phyloP scores from a whole-genome alignment of 2,113 vertebrate genomes.

The Crotalus tigris region DNA sequence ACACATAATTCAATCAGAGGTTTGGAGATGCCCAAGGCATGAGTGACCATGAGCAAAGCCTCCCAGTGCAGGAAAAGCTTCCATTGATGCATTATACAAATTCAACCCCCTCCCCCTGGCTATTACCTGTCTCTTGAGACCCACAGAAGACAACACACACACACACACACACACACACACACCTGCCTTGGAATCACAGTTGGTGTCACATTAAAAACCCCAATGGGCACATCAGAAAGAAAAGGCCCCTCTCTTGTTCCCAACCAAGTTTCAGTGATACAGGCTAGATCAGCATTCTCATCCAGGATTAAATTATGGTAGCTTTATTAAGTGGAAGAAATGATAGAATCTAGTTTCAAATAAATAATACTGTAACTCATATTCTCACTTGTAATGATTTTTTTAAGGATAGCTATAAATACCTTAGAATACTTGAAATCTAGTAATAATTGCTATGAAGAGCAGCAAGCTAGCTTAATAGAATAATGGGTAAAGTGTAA shows the following conservation, averaged over 20 bases:
- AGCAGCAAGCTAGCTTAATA: neutral
- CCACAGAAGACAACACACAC: too few relatives aligned
- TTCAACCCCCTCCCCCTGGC: too few relatives aligned
- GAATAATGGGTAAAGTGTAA: constrained; percentile 17
- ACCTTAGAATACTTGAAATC: neutral
- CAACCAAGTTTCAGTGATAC: too few relatives aligned
- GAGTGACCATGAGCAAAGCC: neutral
- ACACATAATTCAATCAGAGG: neutral
- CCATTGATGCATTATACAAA: neutral
- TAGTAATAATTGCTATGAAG: too few relatives aligned
- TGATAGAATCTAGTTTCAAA: neutral
- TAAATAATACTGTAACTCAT: neutral
- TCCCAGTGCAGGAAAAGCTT: neutral
- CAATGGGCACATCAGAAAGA: too few relatives aligned
- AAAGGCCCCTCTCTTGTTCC: too few relatives aligned
- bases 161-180: too few relatives aligned
- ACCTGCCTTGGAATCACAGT: too few relatives aligned
- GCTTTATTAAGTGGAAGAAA: neutral
- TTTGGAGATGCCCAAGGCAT: neutral
- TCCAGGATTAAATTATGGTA: neutral
- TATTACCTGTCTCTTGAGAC: too few relatives aligned
- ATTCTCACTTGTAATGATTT: neutral
- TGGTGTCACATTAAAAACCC: too few relatives aligned
- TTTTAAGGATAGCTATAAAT: neutral
- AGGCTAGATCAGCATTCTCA: too few relatives aligned